Evolutionary conservation across 2,113 vertebrate genomes (phyloP).

Genomic region (Platichthys stellatus): DNA sequence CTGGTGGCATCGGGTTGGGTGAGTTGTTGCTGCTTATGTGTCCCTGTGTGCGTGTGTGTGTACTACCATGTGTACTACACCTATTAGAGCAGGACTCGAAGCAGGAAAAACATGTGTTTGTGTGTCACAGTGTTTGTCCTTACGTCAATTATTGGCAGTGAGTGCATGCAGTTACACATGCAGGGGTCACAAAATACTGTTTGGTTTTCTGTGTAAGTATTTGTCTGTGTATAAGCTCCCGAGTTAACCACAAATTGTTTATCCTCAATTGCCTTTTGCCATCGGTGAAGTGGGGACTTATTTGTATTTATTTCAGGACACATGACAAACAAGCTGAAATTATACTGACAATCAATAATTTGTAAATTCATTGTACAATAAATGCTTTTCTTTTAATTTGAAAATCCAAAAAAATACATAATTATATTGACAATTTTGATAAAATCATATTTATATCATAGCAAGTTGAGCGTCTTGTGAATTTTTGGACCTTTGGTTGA

Average conservation of each 20-base stretch:
- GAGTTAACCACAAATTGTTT: background rate
- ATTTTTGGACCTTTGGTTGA: too few relatives aligned
- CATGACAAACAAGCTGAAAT: too few relatives aligned
- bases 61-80: background rate
- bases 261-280: background rate
- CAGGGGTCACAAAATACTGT: background rate
- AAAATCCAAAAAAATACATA: too few relatives aligned
- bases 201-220: background rate
- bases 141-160: constrained; percentile 8
- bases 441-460: too few relatives aligned
- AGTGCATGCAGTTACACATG: background rate
- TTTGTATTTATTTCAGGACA: background rate
- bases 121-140: background rate
- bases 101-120: constrained; percentile 4
- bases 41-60: background rate
- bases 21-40: constrained; percentile 31
- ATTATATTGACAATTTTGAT: too few relatives aligned
- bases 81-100: constrained; percentile 11
- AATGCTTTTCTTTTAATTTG: too few relatives aligned
- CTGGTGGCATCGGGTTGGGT: constrained; percentile 9
- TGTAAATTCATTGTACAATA: too few relatives aligned
- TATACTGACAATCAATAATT: too few relatives aligned
- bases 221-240: background rate
- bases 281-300: background rate
- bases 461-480: too few relatives aligned